Conservation (phyloP, 2,797 vertebrate genomes). For the Crax fasciolata region DNA sequence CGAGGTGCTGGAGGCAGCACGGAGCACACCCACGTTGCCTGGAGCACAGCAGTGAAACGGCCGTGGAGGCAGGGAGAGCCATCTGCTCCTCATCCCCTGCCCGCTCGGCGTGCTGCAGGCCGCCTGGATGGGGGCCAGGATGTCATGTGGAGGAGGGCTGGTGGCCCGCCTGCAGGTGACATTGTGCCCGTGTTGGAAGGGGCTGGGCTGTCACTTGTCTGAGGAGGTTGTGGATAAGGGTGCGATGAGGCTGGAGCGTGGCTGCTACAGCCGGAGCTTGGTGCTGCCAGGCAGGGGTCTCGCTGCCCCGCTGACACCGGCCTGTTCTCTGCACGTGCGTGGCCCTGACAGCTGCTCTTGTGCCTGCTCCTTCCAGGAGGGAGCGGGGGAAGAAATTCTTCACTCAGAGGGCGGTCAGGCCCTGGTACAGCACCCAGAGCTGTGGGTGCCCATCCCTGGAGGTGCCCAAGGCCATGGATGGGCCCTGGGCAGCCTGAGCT, state of each 20-base stretch:
- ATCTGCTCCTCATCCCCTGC: conserved; percentile 46
- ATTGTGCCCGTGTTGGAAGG: not conserved
- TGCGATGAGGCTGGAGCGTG: accelerated
- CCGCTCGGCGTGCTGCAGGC: not conserved
- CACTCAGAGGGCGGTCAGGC: too few relatives aligned
- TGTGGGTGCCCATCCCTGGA: too few relatives aligned
- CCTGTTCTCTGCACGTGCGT: not conserved
- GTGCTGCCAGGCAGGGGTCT: not conserved
- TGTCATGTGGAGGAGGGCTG: not conserved
- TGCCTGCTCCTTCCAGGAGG: not conserved
- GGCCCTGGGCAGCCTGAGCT: too few relatives aligned
- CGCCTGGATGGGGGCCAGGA: not conserved
- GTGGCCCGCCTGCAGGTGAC: not conserved
- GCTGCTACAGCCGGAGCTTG: not conserved
- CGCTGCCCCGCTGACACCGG: not conserved
- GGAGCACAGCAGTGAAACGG: not conserved
- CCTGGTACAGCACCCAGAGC: too few relatives aligned
- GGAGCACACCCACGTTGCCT: not conserved
- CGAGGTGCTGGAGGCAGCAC: accelerated
- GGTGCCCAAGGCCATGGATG: too few relatives aligned
- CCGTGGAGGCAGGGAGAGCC: conserved; percentile 39
- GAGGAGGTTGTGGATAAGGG: not conserved
- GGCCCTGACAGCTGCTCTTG: not conserved
- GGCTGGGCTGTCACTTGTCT: not conserved
- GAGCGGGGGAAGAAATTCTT: too few relatives aligned